phyloP scores from a whole-genome alignment of 2,797 vertebrate species.

The Darevskia nairensis region DNA sequence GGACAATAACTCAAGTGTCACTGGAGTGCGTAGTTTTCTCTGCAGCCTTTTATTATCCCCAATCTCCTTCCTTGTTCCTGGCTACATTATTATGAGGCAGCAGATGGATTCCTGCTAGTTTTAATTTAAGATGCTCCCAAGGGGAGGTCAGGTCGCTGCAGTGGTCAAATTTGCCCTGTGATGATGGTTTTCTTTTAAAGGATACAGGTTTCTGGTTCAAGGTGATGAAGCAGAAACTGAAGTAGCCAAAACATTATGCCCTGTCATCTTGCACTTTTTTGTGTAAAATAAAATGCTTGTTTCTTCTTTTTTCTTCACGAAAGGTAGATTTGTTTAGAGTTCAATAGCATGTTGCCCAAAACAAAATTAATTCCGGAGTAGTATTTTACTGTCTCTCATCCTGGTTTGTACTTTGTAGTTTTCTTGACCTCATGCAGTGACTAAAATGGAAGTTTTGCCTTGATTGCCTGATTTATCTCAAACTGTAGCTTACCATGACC shows the following conservation, averaged over 20 bases:
- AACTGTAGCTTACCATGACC: no score
- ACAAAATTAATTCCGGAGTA: not conserved
- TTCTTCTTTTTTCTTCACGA: not conserved
- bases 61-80: no score
- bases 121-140: not conserved
- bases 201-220: not conserved
- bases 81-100: not conserved
- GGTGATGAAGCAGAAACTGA: not conserved
- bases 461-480: no score
- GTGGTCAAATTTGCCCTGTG: not conserved
- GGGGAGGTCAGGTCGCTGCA: not conserved
- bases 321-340: not conserved
- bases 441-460: not conserved
- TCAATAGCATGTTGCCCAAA: not conserved
- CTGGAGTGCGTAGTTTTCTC: not conserved
- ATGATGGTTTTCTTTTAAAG: not conserved
- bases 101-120: not conserved
- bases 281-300: not conserved
- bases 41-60: not conserved
- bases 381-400: not conserved
- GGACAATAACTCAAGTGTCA: not conserved
- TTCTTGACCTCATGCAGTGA: not conserved
- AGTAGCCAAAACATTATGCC: not conserved
- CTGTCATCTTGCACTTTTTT: not conserved
- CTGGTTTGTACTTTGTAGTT: no score